Evolutionary conservation across 1,140 invertebrate species (phyloP).

Genomic region (Drosophila jambulina): DNA sequence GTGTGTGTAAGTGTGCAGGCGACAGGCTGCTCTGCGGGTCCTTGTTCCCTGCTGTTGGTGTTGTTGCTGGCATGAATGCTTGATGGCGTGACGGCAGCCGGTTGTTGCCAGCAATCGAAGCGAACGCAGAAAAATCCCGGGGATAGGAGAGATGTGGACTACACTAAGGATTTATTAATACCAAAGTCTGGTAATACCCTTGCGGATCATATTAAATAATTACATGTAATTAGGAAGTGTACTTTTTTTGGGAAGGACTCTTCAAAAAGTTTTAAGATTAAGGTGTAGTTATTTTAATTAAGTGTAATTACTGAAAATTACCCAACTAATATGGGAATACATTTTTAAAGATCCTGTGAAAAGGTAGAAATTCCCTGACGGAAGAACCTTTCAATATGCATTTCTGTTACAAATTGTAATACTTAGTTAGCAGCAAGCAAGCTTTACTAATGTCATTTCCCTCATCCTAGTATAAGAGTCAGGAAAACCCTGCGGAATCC

Average conservation of each 20-base stretch:
- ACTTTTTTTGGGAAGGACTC: too few species aligned
- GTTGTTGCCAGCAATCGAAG: slow-evolving; percentile 82
- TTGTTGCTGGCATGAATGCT: slow-evolving; percentile 75
- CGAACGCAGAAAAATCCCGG: slow-evolving; percentile 33
- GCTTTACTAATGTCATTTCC: too few species aligned
- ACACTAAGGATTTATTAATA: not conserved
- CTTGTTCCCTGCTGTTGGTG: slow-evolving; percentile 30
- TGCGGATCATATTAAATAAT: slow-evolving; percentile 2
- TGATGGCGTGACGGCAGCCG: slow-evolving; percentile 81
- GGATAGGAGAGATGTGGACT: not conserved
- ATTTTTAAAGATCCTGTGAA: not conserved
- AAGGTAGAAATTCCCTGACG: not conserved
- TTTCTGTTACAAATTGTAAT: not conserved
- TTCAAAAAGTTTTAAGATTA: not conserved
- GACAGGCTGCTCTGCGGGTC: slow-evolving; percentile 49
- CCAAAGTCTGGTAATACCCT: slow-evolving; percentile 9
- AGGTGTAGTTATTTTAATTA: not conserved
- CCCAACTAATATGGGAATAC: not conserved
- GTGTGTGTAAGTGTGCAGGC: slow-evolving; percentile 51
- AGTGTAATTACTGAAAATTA: not conserved
- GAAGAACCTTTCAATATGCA: not conserved
- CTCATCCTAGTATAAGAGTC: not conserved
- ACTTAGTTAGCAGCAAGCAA: too few species aligned
- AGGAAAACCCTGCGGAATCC: too few species aligned
- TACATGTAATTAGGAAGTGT: not conserved